Evolutionary conservation across 1,140 invertebrate species (phyloP), one percentile per base, ranked within the genome.

Genomic region (Pseudobourletiella spinata): DNA sequence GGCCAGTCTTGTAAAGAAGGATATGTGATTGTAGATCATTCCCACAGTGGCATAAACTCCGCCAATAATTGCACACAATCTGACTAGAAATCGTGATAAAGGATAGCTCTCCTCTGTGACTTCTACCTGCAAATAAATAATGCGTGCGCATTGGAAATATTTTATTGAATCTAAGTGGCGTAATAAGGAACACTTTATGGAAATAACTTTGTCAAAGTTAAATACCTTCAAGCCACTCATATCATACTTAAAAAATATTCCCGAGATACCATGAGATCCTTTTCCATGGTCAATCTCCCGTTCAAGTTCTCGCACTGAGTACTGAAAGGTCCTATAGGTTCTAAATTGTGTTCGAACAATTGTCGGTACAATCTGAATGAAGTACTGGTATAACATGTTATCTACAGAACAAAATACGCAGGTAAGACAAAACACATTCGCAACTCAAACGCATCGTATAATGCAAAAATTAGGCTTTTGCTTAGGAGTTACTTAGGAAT

Each of bases 231-330:
- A 74, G 3, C 89, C 86, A 64, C 88, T 89, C 75, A 89, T 86
- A 71, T 95, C 91, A 76, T 96, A 97, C 75, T 95, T 95, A 68
- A 96, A 89, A 75, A 91, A 96, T 70, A 96, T 90, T 29, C 93
- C 93, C 8, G 92, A 88, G 20, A 91, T 84, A 3, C 91, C 93
- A 76, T 95, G 91, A 28, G 89, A 92, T 20, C 90, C 91, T 76
- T 85, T 80, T 29, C 79, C 74, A 64, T 82, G 79, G 74, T 85
- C 81, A 44, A 95, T 86, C 6, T 84, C 82, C 71, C 92, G 79
- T 66, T 84, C 82, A 72, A 89, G 81, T 73, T 95, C 89, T 71
- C 93, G 91, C 0, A 95, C 91, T 50, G 91, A 90, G 74, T 95
- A 98, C 73, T 96, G 92, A 73, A 87, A 96, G 11, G 92, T 91